Conservation (phyloP, 2,888 invertebrate species). For the Eugnorisma glareosa region DNA sequence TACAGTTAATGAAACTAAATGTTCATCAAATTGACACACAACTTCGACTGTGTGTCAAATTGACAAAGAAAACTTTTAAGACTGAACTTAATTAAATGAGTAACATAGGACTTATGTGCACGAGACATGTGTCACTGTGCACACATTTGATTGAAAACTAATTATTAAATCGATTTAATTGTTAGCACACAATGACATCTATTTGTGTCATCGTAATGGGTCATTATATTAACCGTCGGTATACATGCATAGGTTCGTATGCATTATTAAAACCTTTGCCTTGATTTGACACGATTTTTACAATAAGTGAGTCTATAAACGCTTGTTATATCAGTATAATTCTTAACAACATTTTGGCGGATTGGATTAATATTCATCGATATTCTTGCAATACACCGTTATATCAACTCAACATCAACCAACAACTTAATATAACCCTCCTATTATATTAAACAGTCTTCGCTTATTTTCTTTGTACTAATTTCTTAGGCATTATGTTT, state of each 20-base stretch:
- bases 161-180: conserved; percentile 45
- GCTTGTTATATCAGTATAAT: background rate
- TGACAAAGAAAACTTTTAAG: background rate
- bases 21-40: background rate
- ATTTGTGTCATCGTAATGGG: background rate
- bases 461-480: background rate
- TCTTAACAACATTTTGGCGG: background rate
- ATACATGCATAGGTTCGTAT: background rate
- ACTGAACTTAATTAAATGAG: background rate
- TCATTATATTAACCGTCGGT: background rate
- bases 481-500: background rate
- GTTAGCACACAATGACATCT: conserved; percentile 1
- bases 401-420: too few relatives aligned
- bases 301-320: background rate
- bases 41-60: background rate
- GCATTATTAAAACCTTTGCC: conserved; percentile 11
- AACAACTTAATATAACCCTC: too few relatives aligned
- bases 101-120: background rate
- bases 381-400: background rate
- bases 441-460: too few relatives aligned
- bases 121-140: conserved; percentile 5
- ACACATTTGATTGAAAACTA: conserved; percentile 22
- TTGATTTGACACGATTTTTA: background rate
- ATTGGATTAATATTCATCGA: background rate
- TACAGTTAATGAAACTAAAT: background rate